phyloP scores from a whole-genome alignment of 2,888 invertebrate species.

The Caenorhabditis sp. region DNA sequence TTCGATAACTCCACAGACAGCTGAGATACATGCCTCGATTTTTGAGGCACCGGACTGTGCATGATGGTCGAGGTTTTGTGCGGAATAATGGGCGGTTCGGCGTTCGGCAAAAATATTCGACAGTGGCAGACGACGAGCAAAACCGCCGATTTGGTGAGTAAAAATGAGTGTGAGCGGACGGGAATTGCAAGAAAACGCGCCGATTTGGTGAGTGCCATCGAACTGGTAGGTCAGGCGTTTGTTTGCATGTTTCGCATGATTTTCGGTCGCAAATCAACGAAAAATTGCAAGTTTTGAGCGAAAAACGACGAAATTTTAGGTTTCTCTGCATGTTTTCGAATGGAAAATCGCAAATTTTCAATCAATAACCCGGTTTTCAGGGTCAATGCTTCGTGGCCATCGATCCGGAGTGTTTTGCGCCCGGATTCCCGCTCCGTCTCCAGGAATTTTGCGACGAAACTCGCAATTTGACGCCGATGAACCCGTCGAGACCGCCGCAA shows the following conservation, averaged over 20 bases:
- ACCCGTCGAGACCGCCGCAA: conserved; percentile 69
- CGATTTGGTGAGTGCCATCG: conserved; percentile 55
- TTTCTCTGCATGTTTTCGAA: background rate
- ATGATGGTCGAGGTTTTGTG: conserved; percentile 90
- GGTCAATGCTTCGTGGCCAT: conserved; percentile 79
- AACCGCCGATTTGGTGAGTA: conserved; percentile 82
- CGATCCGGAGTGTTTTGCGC: conserved; percentile 79
- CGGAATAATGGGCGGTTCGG: conserved; percentile 86
- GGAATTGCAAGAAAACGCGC: conserved; percentile 39
- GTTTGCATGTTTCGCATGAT: no score
- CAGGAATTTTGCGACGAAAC: conserved; percentile 77
- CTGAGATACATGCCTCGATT: no score
- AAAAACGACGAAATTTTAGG: background rate
- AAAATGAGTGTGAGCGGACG: background rate
- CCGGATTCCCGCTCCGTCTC: conserved; percentile 73
- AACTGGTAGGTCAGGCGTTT: conserved; percentile 3
- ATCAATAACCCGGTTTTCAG: no score
- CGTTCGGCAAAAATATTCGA: conserved; percentile 87
- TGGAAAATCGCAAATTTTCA: no score
- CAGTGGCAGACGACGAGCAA: conserved; percentile 85
- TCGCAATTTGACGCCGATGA: conserved; percentile 69
- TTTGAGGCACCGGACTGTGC: conserved; percentile 86
- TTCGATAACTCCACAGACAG: no score
- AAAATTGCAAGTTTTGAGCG: conserved; percentile 7
- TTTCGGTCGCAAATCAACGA: background rate